These are phyloP conservation scores for Metopolophium dirhodum DNA, from an alignment of 1,140 invertebrate genomes.

Conservation along the genomic window DNA sequence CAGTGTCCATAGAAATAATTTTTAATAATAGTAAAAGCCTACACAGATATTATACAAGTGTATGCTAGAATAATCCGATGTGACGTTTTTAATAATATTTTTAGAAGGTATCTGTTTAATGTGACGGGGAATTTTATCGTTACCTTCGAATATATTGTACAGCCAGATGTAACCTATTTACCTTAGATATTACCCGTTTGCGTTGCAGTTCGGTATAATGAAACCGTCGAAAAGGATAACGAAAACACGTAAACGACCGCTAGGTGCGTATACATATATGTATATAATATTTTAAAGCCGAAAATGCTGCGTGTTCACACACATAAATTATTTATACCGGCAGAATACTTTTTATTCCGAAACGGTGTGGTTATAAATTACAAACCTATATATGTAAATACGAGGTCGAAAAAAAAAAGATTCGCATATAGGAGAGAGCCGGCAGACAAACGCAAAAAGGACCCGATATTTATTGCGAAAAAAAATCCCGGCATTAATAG, in stretches of 20 bases:
- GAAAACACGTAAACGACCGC: neutral
- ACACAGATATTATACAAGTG: neutral
- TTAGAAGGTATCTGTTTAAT: neutral
- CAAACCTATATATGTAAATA: conserved; percentile 35
- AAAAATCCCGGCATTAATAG: conserved; percentile 45
- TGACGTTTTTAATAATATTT: neutral
- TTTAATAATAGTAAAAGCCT: neutral
- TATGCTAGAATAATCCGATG: neutral
- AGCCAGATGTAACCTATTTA: neutral
- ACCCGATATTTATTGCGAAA: conserved; percentile 41
- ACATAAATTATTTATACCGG: neutral
- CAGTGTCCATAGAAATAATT: neutral
- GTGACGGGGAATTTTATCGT: neutral
- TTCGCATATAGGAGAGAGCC: neutral
- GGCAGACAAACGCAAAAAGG: conserved; percentile 14
- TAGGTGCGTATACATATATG: neutral
- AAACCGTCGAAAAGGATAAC: neutral
- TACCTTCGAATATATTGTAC: neutral
- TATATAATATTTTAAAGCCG: neutral
- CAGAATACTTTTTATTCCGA: conserved; percentile 12
- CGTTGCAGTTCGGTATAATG: neutral
- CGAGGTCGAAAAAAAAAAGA: neutral
- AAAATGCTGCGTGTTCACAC: conserved; percentile 14
- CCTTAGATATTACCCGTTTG: neutral
- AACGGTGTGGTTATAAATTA: conserved; percentile 18